Conservation (phyloP, 1,140 invertebrate species). For the Magallana ariakensis region DNA sequence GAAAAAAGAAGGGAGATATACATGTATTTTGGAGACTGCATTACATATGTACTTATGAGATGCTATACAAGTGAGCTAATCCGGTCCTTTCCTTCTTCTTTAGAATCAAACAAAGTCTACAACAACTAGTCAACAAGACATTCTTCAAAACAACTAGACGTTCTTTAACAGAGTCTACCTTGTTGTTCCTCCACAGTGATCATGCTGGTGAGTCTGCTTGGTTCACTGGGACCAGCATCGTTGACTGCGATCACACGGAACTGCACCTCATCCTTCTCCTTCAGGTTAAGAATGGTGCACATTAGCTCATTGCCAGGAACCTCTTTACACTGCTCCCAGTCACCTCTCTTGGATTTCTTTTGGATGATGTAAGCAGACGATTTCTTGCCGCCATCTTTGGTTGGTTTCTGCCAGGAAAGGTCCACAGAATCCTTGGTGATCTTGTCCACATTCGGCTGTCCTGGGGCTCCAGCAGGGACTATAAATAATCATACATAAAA, state of each 20-base stretch:
- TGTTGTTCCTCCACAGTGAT: slow-evolving; percentile 95
- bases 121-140: too few species aligned
- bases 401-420: slow-evolving; percentile 95
- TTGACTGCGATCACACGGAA: slow-evolving; percentile 97
- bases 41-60: too few species aligned
- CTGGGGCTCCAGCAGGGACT: slow-evolving; percentile 94
- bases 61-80: too few species aligned
- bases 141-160: not conserved
- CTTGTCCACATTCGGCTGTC: slow-evolving; percentile 95
- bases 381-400: slow-evolving; percentile 95
- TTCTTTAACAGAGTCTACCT: slow-evolving; percentile 58
- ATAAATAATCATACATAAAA: slow-evolving; percentile 48
- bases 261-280: slow-evolving; percentile 96
- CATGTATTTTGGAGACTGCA: too few species aligned
- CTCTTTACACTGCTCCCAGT: slow-evolving; percentile 95
- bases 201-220: slow-evolving; percentile 91
- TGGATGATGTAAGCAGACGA: slow-evolving; percentile 97
- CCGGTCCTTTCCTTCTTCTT: too few species aligned
- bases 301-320: slow-evolving; percentile 85
- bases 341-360: slow-evolving; percentile 89
- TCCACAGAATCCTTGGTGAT: slow-evolving; percentile 97
- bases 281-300: slow-evolving; percentile 86
- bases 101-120: too few species aligned
- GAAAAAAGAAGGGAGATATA: not conserved
- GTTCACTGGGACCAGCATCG: slow-evolving; percentile 95